Evolutionary conservation across 1,140 invertebrate genomes (phyloP), one percentile per base, ranked within the genome.

Genomic region (Ceratitis capitata): DNA sequence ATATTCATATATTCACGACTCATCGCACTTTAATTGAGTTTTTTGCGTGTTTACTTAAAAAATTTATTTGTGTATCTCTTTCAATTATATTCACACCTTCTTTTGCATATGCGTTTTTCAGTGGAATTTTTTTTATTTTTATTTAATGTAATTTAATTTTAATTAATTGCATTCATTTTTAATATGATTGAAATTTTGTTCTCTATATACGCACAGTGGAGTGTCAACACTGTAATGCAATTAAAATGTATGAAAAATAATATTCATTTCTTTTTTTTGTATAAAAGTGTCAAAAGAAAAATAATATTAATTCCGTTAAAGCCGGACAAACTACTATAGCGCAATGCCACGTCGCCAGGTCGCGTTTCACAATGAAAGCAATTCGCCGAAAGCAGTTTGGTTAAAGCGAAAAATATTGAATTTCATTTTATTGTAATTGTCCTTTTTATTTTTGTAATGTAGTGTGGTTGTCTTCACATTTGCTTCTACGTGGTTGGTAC

Each of bases 331-430:
- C 19, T 78, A 64, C 29, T 78, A 32, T n/a, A 78, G 45, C 23
- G 69, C 69, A 78, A 45, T 78, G 39, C 35, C 14, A 45, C 39
- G 39, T 45, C 47, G 29, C 16, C 47, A 51, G 12, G 12, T 83
- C 49, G 45, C 82, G 12, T 83, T 83, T 83, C 23, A 89, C 89
- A 90, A 90, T 90, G 89, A 90, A 90, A 88, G 88, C 88, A 87
- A 86, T 87, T 85, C 89, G 88, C 89, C 87, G 89, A 89, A 88
- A 89, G 90, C 86, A 87, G 89, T 88, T 89, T 88, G 88, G 86
- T 88, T 88, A 87, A 83, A 89, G 88, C 89, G 78, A 87, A 89
- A 90, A 90, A 86, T 90, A 90, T 90, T 89, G 90, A 90, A 89
- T 89, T 85, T 82, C 29, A 32, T 42, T 58, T 58, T 61, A 84